phyloP scores from a whole-genome alignment of 2,888 invertebrate species.

The Cybosia mesomella region DNA sequence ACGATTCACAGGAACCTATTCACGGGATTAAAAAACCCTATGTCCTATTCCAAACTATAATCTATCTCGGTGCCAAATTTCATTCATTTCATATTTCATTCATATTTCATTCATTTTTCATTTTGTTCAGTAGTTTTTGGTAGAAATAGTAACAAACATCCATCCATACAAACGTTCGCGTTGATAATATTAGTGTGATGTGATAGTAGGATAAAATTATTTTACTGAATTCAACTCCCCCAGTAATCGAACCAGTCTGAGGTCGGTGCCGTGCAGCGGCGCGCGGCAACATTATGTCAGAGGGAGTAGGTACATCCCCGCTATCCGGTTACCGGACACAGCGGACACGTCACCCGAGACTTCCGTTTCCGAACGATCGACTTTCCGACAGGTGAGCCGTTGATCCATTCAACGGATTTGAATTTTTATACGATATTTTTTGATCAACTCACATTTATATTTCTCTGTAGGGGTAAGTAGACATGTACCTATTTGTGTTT shows the following conservation, averaged over 20 bases:
- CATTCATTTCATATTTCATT: too few relatives aligned
- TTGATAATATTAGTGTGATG: too few relatives aligned
- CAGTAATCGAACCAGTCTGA: constrained; percentile 4
- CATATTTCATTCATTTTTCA: too few relatives aligned
- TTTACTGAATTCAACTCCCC: not conserved
- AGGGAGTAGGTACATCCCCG: constrained; percentile 58
- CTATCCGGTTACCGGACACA: constrained; percentile 70
- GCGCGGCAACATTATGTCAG: constrained; percentile 43
- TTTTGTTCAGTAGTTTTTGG: too few relatives aligned
- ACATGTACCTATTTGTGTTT: too few relatives aligned
- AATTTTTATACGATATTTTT: constrained; percentile 27
- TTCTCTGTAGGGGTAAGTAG: too few relatives aligned
- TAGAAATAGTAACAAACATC: too few relatives aligned
- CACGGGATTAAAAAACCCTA: not conserved
- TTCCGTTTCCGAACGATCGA: constrained; percentile 83
- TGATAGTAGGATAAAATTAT: too few relatives aligned
- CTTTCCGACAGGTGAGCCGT: constrained; percentile 75
- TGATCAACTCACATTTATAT: too few relatives aligned
- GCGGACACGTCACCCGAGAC: constrained; percentile 74
- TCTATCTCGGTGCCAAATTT: not conserved
- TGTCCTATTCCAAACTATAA: not conserved
- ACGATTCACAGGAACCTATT: too few relatives aligned
- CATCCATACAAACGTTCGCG: not conserved
- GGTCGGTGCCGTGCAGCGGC: constrained; percentile 12
- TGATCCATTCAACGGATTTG: constrained; percentile 53